Conservation (phyloP, 2,113 vertebrate species). For the Mastomys natalensis region DNA sequence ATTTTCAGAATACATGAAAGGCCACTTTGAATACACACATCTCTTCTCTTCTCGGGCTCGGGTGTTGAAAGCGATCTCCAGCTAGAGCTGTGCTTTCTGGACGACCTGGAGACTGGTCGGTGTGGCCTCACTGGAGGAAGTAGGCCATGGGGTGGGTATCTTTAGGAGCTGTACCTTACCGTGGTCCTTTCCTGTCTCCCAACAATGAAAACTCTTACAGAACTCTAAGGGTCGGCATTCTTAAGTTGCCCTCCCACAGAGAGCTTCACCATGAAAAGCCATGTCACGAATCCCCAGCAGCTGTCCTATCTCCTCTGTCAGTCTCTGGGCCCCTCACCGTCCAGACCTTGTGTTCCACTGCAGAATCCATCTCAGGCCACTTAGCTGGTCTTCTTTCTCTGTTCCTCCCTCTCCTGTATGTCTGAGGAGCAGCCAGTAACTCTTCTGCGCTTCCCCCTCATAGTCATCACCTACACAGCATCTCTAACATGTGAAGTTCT, state of each 20-base stretch:
- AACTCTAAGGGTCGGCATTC: neutral
- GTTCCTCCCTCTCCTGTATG: too few species aligned
- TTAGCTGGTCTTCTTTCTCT: neutral
- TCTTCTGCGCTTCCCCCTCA: too few species aligned
- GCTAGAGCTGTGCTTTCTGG: neutral
- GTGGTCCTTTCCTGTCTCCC: too few species aligned
- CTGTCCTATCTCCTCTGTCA: rapidly evolving
- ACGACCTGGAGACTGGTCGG: neutral
- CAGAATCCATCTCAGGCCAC: neutral
- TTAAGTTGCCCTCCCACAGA: neutral
- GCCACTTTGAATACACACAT: neutral
- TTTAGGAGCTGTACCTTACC: neutral
- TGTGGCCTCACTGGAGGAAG: neutral
- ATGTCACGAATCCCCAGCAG: too few species aligned
- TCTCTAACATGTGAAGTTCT: neutral
- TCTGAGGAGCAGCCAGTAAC: neutral
- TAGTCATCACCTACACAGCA: neutral
- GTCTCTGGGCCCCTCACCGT: too few species aligned
- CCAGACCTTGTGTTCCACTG: neutral
- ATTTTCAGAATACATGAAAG: neutral
- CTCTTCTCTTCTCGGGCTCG: too few species aligned
- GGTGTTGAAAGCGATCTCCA: neutral
- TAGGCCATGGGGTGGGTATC: neutral
- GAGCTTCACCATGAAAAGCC: neutral
- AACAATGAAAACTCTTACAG: rapidly evolving